Conservation (phyloP, 2,888 invertebrate genomes). For the Conus canariensis region DNA sequence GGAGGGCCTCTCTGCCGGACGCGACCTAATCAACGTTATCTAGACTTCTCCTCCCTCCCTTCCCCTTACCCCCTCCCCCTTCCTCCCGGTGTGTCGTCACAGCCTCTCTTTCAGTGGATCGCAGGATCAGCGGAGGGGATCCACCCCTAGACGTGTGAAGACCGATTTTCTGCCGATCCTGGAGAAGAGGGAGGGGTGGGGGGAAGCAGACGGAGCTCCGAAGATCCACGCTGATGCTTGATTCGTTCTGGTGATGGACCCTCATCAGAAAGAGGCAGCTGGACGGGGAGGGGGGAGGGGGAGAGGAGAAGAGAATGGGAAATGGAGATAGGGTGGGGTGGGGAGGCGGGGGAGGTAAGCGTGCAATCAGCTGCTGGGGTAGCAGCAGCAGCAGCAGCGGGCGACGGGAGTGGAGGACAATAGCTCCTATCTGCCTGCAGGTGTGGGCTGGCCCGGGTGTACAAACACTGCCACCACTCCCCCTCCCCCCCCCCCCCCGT, state of each 20-base stretch:
- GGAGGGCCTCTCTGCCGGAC: too few species aligned
- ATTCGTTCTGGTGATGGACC: not conserved
- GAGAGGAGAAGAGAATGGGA: not conserved
- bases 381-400: too few species aligned
- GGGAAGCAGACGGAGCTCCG: too few species aligned
- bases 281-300: not conserved
- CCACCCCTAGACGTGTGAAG: not conserved
- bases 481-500: too few species aligned
- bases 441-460: too few species aligned
- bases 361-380: too few species aligned
- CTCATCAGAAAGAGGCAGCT: not conserved
- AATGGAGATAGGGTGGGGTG: not conserved
- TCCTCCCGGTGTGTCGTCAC: not conserved
- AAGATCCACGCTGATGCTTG: not conserved
- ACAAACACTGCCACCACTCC: too few species aligned
- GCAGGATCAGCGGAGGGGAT: too few species aligned
- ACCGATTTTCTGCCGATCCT: not conserved
- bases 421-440: too few species aligned
- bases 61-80: too few species aligned
- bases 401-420: too few species aligned
- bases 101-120: not conserved
- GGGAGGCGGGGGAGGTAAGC: not conserved
- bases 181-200: not conserved
- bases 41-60: not conserved
- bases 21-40: slow-evolving; percentile 20